Evolutionary conservation across 2,888 invertebrate species (phyloP), one percentile per base, ranked within the genome.

Genomic region (Ichneumoninae sp.): DNA sequence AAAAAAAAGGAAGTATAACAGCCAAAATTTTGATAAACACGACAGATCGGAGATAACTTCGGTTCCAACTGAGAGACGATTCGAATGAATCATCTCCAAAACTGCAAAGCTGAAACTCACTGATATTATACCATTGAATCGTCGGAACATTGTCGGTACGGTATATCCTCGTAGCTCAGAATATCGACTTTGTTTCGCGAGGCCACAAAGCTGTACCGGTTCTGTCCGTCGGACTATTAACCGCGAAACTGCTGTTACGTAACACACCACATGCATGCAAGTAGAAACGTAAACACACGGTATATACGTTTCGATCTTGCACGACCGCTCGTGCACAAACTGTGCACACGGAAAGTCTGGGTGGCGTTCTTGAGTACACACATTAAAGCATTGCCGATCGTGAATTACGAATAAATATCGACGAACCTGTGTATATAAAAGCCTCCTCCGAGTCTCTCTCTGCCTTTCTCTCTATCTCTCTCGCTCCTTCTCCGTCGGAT

Each of bases 191-290:
- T 76, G 76, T 78, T 75, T 65, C 63, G 30, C 75, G n/a, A 22
- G 47, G 57, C 80, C 82, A 19, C 82, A 73, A 60, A 60, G 71
- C 65, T 80, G 47, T 65, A 65, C 22, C 60, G 65, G 57, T 75
- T 47, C 70, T 57, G 70, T 75, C 70, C 47, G 47, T 22, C 75
- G 74, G 65, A 76, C 75, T 54, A 79, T 83, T 75, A 83, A 83
- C 52, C 57, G 83, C 79, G 78, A 63, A 83, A 77, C 78, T 78
- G 74, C 74, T 57, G 65, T 83, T 83, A 68, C 80, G 79, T 68
- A 83, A 79, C 74, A 52, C 47, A 52, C 16, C 13, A 3, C 68
- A 74, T 33, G 30, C 26, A 26, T 52, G 47, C 47, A 69, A 71
- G 65, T 70, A 30, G 63, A 63, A 44, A 83, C 57, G 80, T 71